A percentile compares a stretch with the other conserved stretches of the same genome.
These are phyloP conservation scores for Branchinecta lynchi DNA, from an alignment of 1,140 invertebrate genomes.

Conservation along the genomic window DNA sequence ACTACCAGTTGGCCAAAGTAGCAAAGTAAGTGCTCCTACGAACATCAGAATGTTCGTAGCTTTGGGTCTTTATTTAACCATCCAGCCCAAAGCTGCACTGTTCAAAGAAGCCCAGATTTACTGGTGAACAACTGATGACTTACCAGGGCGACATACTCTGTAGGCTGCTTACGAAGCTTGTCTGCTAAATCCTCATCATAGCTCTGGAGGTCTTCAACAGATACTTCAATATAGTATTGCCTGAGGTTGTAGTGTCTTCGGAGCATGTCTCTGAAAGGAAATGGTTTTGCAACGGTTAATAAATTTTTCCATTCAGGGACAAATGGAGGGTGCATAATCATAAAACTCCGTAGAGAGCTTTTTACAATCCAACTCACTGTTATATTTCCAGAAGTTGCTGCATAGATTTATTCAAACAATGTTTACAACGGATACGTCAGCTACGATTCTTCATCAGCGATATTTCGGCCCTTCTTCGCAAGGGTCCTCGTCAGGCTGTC, in stretches of 20 bases:
- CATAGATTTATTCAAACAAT: too few species aligned
- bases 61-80: slow-evolving; percentile 78
- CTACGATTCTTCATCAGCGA: too few species aligned
- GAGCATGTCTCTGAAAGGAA: slow-evolving; percentile 60
- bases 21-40: slow-evolving; percentile 31
- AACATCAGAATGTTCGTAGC: slow-evolving; percentile 92
- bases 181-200: slow-evolving; percentile 90
- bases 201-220: slow-evolving; percentile 80
- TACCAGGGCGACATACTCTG: slow-evolving; percentile 76
- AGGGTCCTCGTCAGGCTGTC: too few species aligned
- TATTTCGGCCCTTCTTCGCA: too few species aligned
- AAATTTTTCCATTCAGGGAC: too few species aligned
- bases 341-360: too few species aligned
- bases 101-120: background rate
- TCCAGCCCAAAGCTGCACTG: slow-evolving; percentile 17
- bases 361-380: too few species aligned
- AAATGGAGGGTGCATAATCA: too few species aligned
- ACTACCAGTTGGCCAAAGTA: too few species aligned
- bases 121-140: slow-evolving; percentile 21
- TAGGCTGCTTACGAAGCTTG: slow-evolving; percentile 77
- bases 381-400: too few species aligned
- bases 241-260: slow-evolving; percentile 85
- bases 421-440: too few species aligned
- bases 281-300: too few species aligned
- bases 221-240: slow-evolving; percentile 81